A percentile compares a stretch with the other conserved stretches of the same genome.
These are phyloP conservation scores for Selene dorsalis DNA, from an alignment of 2,797 vertebrate genomes.

Conservation along the genomic window DNA sequence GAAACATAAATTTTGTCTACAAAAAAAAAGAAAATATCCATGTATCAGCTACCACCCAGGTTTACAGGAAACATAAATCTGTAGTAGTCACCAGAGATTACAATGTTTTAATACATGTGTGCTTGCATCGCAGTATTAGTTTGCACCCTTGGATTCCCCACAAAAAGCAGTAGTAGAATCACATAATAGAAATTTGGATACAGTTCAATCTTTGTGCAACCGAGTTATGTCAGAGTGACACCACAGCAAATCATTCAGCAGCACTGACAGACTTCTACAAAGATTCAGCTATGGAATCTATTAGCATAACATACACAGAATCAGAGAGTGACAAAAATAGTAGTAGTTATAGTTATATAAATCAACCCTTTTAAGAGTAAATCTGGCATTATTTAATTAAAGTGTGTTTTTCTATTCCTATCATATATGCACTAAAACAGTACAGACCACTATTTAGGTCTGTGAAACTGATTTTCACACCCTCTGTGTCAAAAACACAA, in stretches of 20 bases:
- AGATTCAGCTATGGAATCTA: background rate
- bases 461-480: slow-evolving; percentile 28
- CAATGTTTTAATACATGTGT: background rate
- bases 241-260: slow-evolving; percentile 24
- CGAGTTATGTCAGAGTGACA: slow-evolving; percentile 1
- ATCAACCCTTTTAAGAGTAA: slow-evolving; percentile 8
- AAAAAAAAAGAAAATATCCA: background rate
- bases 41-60: background rate
- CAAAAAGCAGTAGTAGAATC: background rate
- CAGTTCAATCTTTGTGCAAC: background rate
- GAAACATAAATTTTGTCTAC: background rate
- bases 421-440: background rate
- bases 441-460: background rate
- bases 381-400: background rate
- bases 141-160: background rate
- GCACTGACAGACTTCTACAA: background rate
- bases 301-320: background rate
- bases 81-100: background rate
- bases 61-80: background rate
- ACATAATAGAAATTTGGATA: background rate
- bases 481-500: background rate
- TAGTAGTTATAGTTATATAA: background rate
- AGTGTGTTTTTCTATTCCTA: background rate
- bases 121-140: background rate
- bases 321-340: background rate